Evolutionary conservation across 2,888 invertebrate genomes (phyloP).

Genomic region (Gastracanthus pulcherrimus): DNA sequence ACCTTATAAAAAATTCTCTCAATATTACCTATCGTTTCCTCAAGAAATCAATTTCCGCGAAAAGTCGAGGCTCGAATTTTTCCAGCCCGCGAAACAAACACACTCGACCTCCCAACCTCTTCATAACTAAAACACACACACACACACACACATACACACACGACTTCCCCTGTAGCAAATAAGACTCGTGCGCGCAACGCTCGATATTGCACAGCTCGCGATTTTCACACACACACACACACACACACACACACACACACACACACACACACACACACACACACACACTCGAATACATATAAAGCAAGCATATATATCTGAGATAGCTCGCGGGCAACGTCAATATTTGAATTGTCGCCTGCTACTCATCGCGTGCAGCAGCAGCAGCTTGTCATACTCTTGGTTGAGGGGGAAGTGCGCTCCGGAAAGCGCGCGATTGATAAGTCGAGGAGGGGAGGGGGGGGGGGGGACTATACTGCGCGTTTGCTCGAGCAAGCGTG

Average conservation of each 20-base stretch:
- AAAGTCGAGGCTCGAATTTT: too few species aligned
- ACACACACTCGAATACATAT: too few species aligned
- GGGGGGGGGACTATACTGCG: too few species aligned
- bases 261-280: too few species aligned
- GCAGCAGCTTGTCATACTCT: too few species aligned
- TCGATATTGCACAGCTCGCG: background rate
- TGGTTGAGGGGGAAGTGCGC: background rate
- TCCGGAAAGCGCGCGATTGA: background rate
- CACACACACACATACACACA: background rate
- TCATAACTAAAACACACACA: too few species aligned
- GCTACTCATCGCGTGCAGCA: too few species aligned
- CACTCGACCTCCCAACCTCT: background rate
- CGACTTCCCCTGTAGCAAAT: background rate
- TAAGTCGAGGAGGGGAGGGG: background rate
- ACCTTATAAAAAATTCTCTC: too few species aligned
- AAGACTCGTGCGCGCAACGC: background rate
- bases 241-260: background rate
- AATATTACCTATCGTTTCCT: too few species aligned
- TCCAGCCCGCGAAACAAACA: background rate
- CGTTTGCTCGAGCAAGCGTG: too few species aligned
- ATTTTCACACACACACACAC: background rate
- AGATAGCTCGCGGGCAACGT: background rate
- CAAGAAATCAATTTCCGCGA: too few species aligned
- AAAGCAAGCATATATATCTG: background rate
- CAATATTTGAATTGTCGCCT: conserved; percentile 1